Evolutionary conservation across 2,797 vertebrate genomes (phyloP), one percentile per base, ranked within the genome.

Genomic region (Crypturellus tataupa): DNA sequence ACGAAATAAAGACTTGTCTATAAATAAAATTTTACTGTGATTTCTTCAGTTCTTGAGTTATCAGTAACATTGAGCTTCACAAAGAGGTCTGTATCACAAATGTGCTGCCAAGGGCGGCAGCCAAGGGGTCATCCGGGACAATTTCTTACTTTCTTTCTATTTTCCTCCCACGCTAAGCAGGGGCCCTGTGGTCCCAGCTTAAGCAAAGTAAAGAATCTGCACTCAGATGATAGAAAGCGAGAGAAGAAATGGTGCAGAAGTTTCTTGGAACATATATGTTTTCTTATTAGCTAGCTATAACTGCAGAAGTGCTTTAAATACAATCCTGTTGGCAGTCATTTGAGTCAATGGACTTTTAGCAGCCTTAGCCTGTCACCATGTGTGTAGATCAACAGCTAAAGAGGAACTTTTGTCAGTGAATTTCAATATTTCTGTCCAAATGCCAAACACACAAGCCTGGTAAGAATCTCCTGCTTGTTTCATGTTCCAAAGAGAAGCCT

Each of bases 371-470:
- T 88, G 55, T 69, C 49, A 39, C 31, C 33, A 39, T 0, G 6
- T 21, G 29, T n/a, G 29, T 3, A 21, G 12, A 20, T 21, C 49
- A 93, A 17, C 24, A 12, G 67, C 63, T 76, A 65, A 7, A 69
- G 24, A 3, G 42, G 6, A 71, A 53, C 8, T 5, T 85, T 79
- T 85, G 33, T 49, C 42, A 76, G 17, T 15, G 51, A 62, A 87
- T 60, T 93, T 81, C 58, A 62, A 76, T 90, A 59, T 65, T 23
- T 76, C 49, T 82, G 12, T 55, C 62, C 12, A 84, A 71, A 21
- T n/a, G 16, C n/a, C 63, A 46, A 90, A 65, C 56, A 62, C 4
- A 40, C 10, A 76, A 67, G 3, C 37, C 37, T 72, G 60, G n/a
- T 8, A 77, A 70, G 7, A 67, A 14, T 60, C 5, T 37, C 29